phyloP scores from a whole-genome alignment of 2,113 vertebrate species.

The Rhipidura dahli region DNA sequence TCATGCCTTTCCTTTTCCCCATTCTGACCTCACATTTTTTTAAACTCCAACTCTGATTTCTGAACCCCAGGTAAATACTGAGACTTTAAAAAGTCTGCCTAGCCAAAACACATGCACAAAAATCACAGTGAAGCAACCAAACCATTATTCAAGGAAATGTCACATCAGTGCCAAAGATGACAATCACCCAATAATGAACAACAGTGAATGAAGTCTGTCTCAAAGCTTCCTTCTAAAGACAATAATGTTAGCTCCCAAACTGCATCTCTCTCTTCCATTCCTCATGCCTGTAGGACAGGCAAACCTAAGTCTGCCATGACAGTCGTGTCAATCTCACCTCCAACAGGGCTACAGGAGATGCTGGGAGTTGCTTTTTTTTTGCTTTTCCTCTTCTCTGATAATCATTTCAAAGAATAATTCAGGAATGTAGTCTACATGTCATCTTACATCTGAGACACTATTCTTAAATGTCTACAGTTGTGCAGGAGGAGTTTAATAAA shows the following conservation, averaged over 20 bases:
- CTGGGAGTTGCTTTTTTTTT: not conserved
- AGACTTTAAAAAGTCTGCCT: not conserved
- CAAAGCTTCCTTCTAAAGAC: not conserved
- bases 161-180: not conserved
- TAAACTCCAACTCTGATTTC: not conserved
- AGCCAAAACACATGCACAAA: not conserved
- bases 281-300: not conserved
- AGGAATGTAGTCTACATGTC: not conserved
- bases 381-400: not conserved
- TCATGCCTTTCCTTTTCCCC: not conserved
- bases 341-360: not conserved
- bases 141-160: not conserved
- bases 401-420: not conserved
- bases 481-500: not conserved
- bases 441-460: not conserved
- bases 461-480: conserved; percentile 10
- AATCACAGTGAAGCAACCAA: not conserved
- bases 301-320: not conserved
- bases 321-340: not conserved
- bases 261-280: not conserved
- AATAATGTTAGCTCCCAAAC: not conserved
- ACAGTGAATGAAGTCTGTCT: not conserved
- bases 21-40: not conserved
- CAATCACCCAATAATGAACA: not conserved
- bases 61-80: not conserved